Evolutionary conservation across 1,140 invertebrate genomes (phyloP).

Genomic region (Sweltsa coloradensis): DNA sequence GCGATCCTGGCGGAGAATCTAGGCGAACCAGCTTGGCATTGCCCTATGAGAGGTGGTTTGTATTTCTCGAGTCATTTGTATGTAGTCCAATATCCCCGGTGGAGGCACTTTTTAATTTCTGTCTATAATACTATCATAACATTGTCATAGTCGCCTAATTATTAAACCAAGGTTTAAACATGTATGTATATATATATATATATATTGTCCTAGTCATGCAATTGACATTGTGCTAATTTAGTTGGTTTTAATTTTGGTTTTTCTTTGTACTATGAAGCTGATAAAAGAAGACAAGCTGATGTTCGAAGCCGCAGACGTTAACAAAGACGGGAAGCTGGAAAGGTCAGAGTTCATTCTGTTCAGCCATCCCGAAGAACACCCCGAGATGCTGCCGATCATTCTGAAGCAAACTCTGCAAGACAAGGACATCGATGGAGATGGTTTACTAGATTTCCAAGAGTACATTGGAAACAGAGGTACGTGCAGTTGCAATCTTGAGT

Average conservation of each 20-base stretch:
- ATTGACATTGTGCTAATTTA: not conserved
- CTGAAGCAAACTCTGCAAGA: slow-evolving; percentile 72
- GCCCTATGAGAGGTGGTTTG: too few relatives aligned
- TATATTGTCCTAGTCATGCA: too few relatives aligned
- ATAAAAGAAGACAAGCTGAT: slow-evolving; percentile 72
- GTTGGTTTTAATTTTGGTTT: not conserved
- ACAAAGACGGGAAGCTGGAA: slow-evolving; percentile 69
- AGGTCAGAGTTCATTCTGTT: slow-evolving; percentile 77
- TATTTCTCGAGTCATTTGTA: too few relatives aligned
- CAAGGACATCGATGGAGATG: slow-evolving; percentile 78
- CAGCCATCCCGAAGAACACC: slow-evolving; percentile 87
- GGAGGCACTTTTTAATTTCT: too few relatives aligned
- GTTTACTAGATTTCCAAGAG: slow-evolving; percentile 68
- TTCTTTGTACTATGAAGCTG: slow-evolving; percentile 25
- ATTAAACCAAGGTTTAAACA: too few relatives aligned
- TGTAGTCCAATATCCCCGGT: too few relatives aligned
- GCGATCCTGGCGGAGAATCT: too few relatives aligned
- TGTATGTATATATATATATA: too few relatives aligned
- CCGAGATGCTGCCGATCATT: slow-evolving; percentile 73
- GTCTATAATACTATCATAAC: too few relatives aligned
- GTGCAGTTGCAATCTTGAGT: too few relatives aligned
- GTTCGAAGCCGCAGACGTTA: slow-evolving; percentile 75
- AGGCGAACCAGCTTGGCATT: too few relatives aligned
- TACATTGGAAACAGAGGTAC: slow-evolving; percentile 62
- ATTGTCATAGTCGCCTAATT: too few relatives aligned